Percentiles rank a stretch among this genome's conserved stretches.
Conservation (phyloP, 2,797 vertebrate species). For the Molossus alvarezi region DNA sequence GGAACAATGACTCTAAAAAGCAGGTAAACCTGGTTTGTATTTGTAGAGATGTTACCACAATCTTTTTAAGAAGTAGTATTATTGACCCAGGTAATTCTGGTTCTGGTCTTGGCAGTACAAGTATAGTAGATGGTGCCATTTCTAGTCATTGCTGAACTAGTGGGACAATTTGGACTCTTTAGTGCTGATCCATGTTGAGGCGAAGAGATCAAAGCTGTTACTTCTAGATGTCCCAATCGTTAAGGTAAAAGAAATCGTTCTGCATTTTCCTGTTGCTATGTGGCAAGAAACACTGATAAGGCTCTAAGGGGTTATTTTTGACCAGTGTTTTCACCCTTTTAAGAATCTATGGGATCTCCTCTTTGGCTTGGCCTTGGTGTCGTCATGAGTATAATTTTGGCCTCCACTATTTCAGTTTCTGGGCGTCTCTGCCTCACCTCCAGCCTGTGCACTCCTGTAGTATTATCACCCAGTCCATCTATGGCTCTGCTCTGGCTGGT, state of each 20-base stretch:
- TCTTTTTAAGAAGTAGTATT: slow-evolving; percentile 20
- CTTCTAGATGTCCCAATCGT: not conserved
- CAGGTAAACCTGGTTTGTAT: slow-evolving; percentile 11
- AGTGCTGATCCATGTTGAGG: not conserved
- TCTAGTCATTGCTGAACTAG: not conserved
- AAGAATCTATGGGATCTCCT: not conserved
- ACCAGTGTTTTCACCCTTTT: not conserved
- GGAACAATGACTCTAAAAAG: slow-evolving; percentile 29
- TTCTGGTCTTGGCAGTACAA: not conserved
- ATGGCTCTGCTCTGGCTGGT: not conserved
- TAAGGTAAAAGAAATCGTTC: not conserved
- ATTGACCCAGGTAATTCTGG: not conserved
- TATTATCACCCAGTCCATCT: not conserved
- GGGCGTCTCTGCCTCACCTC: not conserved
- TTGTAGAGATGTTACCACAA: not conserved
- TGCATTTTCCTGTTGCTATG: not conserved
- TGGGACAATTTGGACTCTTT: slow-evolving; percentile 9
- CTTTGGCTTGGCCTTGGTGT: not conserved
- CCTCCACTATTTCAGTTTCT: not conserved
- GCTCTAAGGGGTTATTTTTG: not conserved
- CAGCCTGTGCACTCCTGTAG: not conserved
- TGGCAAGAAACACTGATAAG: not conserved
- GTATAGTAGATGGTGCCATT: not conserved
- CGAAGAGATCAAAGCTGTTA: slow-evolving; percentile 15
- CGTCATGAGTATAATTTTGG: not conserved